Percentiles rank a stretch among this genome's conserved stretches.
Conservation (phyloP, 2,888 invertebrate species). For the Vesta saturnalis region DNA sequence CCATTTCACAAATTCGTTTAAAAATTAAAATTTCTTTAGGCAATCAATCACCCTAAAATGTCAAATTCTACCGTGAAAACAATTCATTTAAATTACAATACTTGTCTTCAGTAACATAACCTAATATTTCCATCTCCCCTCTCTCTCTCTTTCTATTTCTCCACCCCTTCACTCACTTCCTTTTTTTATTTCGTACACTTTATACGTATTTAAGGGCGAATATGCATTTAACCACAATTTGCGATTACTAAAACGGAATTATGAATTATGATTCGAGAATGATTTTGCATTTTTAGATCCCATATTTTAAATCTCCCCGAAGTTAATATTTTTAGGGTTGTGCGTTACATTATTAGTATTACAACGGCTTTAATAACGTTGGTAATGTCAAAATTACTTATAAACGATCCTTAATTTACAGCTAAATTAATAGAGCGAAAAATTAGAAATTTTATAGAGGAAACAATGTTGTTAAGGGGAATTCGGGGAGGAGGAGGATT, state of each 20-base stretch:
- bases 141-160: conserved; percentile 27
- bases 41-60: conserved; percentile 33
- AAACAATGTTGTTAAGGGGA: conserved; percentile 13
- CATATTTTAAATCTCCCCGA: conserved; percentile 7
- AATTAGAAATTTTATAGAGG: conserved; percentile 43
- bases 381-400: conserved; percentile 35
- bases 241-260: too few relatives aligned
- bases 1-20: conserved; percentile 35
- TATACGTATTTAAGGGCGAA: conserved; percentile 31
- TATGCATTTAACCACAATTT: too few relatives aligned
- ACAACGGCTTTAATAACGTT: conserved; percentile 38
- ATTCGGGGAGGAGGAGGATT: not conserved
- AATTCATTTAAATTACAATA: conserved; percentile 38
- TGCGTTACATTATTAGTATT: conserved; percentile 32
- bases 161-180: conserved; percentile 8
- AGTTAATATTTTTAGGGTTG: conserved; percentile 30
- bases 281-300: conserved; percentile 33
- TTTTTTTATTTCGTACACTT: conserved; percentile 22
- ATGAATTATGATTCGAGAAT: conserved; percentile 32
- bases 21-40: conserved; percentile 37
- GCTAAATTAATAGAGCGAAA: conserved; percentile 42
- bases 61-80: conserved; percentile 32
- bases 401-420: conserved; percentile 42
- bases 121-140: not conserved
- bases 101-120: conserved; percentile 18